Base-by-base conservation (phyloP, 53 echinoderm and acorn worm species). In the Holothuria scabra region DNA sequence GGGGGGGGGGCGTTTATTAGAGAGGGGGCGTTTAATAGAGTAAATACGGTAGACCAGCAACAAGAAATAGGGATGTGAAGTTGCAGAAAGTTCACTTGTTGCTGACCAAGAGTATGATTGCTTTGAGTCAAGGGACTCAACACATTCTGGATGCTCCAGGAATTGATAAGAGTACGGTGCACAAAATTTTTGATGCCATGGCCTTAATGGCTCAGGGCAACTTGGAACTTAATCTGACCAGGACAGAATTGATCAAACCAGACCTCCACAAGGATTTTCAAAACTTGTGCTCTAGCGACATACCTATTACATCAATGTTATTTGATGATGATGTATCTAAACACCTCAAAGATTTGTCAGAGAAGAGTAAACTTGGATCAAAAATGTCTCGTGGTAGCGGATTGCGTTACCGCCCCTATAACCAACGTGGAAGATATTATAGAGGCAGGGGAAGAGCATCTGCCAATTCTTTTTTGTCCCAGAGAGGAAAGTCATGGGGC, bases 331-430 rank as follows among this genome's bases (percentile, higher is more conserved):
- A 67, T 30, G 26, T 67, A 28, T 8, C 68, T 8, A 67, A 67
- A 33, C 68, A 67, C 26, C 8, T 67, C 8, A 67, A 67, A 33
- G 68, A 67, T 60, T 60, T 60, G 25, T 60, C 61, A 25, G 8
- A 60, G 61, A 60, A 12, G 13, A 60, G 61, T 25, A 10, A 60
- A 60, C 61, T 60, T 60, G 61, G 61, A 18, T 60, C 60, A 67
- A 5, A 67, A 67, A 33, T 67, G 29, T 67, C 68, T 25, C 68
- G 34, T 30, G 68, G n/a, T n/a, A n/a, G n/a, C n/a, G n/a, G n/a
- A n/a, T n/a, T n/a, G n/a, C n/a, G n/a, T n/a, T n/a, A n/a, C 24
- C 68, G 68, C 68, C 68, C 68, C 8, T 67, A 67, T 18, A 60
- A 60, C 25, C 61, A 60, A 30, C 68, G 68, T 67, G 68, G 21